Base-by-base conservation (phyloP, 2,797 vertebrate genomes). In the Sorex maritimensis region DNA sequence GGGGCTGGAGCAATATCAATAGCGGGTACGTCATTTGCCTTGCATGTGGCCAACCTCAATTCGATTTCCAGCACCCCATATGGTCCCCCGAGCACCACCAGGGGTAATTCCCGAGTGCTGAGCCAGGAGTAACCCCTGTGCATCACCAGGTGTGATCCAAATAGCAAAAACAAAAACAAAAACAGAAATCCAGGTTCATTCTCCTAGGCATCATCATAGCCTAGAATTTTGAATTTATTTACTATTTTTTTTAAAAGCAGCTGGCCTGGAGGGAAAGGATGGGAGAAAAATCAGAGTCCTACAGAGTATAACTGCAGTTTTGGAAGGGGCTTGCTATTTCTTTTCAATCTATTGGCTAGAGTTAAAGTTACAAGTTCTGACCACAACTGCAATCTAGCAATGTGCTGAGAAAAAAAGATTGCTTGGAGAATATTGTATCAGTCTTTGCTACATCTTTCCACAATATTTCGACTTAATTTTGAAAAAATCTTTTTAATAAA, bases 381-480 rank as follows among this genome's bases (percentile, higher is more conserved):
- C 46, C 10, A 65, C 30, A 77, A 95, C 84, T 28, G 26, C 17
- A 89, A 10, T 65, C 24, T 30, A 74, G 49, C 67, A 79, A 13
- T 9, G 23, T 71, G n/a, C 49, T n/a, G 34, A n/a, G 58, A 46
- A 5, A 68, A 44, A 69, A 72, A 79, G 28, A 14, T 23, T 71
- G 6, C 49, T 72, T 44, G 4, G 38, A 46, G 61, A 80, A 15
- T 34, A 75, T 4, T 41, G 46, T 8, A 30, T 7, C 49, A 52
- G 73, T 61, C 26, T 87, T 80, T 58, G 30, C 26, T 30, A 38
- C 52, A 72, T 41, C 58, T 91, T 88, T 89, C 44, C 67, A 67
- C 34, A 72, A 79, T 65, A 84, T 89, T 77, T 52, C 58, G 77
- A 68, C 15, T 81, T 67, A 72, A 78, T 67, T 85, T 19, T 88